These are phyloP conservation scores for Coccyzus lansbergi DNA, from an alignment of 2,797 vertebrate genomes.

Conservation along the genomic window DNA sequence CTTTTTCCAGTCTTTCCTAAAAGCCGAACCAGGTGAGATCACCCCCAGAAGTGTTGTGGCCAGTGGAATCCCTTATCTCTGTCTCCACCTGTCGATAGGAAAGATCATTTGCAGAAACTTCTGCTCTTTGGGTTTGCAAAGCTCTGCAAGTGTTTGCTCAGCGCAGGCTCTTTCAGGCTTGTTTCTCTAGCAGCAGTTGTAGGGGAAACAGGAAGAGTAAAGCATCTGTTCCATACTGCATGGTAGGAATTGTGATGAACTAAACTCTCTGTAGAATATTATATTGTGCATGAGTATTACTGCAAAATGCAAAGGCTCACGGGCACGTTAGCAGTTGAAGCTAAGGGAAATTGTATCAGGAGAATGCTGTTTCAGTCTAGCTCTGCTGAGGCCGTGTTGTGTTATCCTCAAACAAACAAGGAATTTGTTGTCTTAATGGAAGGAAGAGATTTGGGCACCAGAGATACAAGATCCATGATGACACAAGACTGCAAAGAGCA, in stretches of 20 bases:
- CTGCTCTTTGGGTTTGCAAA: background rate
- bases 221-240: background rate
- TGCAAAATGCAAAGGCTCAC: background rate
- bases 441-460: background rate
- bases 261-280: background rate
- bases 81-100: background rate
- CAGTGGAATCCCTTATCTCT: background rate
- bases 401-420: background rate
- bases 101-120: background rate
- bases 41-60: background rate
- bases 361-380: background rate
- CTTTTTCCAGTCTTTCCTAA: background rate
- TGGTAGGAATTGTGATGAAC: background rate
- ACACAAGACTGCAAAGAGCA: background rate
- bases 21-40: background rate
- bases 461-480: accelerated
- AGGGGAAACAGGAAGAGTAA: background rate
- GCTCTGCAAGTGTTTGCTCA: background rate
- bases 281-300: background rate
- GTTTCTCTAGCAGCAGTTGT: background rate
- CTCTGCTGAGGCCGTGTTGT: background rate
- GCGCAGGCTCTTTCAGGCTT: background rate
- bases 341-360: background rate
- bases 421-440: background rate
- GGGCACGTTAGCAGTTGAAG: background rate